Conservation (phyloP, 2,113 vertebrate species). For the Acrocephalus kingi region DNA sequence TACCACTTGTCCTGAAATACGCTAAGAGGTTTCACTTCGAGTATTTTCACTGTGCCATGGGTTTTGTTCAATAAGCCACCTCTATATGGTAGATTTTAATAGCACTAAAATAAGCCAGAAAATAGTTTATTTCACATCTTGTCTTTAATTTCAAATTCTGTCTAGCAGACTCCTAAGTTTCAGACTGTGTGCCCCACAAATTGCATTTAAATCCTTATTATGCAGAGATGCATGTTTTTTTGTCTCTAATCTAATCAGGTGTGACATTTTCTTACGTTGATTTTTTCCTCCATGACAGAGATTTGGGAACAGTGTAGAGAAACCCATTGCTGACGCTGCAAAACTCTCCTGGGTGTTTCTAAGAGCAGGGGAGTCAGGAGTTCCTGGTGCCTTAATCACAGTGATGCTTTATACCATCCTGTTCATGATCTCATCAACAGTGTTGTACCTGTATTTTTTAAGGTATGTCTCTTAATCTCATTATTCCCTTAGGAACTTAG, state of each 20-base stretch:
- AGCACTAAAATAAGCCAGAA: neutral
- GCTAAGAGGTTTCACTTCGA: neutral
- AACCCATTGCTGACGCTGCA: slow-evolving; percentile 85
- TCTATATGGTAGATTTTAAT: neutral
- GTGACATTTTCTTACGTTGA: neutral
- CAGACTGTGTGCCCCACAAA: neutral
- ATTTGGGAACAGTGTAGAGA: slow-evolving; percentile 77
- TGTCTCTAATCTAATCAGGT: neutral
- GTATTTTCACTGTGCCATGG: neutral
- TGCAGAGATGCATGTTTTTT: neutral
- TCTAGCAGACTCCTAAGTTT: neutral
- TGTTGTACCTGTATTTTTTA: slow-evolving; percentile 84
- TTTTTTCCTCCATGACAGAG: slow-evolving; percentile 65
- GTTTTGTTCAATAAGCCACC: slow-evolving; percentile 2
- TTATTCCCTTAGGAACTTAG: neutral
- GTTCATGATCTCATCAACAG: slow-evolving; percentile 79
- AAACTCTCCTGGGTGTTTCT: slow-evolving; percentile 92
- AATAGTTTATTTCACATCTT: neutral
- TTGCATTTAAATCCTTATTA: neutral
- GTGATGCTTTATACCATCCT: slow-evolving; percentile 81
- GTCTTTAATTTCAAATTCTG: neutral
- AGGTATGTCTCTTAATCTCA: slow-evolving; percentile 76
- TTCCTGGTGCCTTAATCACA: slow-evolving; percentile 82
- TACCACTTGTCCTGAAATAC: neutral
- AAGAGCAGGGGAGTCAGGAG: slow-evolving; percentile 76